Conservation (phyloP, 1,140 invertebrate species). For the Agraylea sexmaculata region DNA sequence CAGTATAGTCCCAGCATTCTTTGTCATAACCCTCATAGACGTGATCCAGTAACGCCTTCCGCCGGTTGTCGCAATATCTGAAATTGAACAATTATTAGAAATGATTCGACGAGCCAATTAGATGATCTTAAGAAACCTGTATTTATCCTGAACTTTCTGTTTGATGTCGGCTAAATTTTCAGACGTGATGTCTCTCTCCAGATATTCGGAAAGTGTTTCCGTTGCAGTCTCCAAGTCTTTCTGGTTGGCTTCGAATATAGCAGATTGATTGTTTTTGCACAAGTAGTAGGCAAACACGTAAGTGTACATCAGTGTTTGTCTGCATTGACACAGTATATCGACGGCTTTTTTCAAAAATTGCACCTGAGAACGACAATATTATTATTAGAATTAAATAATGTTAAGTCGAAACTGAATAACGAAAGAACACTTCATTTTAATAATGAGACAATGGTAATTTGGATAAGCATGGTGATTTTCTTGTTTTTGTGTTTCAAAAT, state of each 20-base stretch:
- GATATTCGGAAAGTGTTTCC: conserved; percentile 92
- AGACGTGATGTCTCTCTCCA: conserved; percentile 94
- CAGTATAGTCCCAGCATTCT: conserved; percentile 93
- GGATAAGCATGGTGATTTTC: too few relatives aligned
- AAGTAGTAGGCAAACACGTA: conserved; percentile 99
- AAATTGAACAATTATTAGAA: neutral
- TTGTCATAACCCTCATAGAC: conserved; percentile 98
- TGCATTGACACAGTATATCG: conserved; percentile 92
- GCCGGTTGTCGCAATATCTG: conserved; percentile 93
- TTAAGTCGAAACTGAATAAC: too few relatives aligned
- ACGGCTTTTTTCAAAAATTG: conserved; percentile 97
- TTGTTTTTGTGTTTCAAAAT: too few relatives aligned
- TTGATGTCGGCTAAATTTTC: conserved; percentile 97
- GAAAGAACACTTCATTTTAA: too few relatives aligned
- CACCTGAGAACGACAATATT: too few relatives aligned
- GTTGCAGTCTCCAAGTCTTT: conserved; percentile 94
- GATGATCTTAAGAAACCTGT: conserved; percentile 63
- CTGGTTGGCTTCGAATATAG: conserved; percentile 99
- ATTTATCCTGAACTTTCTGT: conserved; percentile 99
- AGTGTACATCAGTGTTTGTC: conserved; percentile 97
- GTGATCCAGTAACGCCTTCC: conserved; percentile 89
- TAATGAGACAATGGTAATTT: too few relatives aligned
- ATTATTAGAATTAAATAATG: too few relatives aligned
- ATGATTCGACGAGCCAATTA: neutral
- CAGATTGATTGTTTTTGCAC: conserved; percentile 95